Conservation (phyloP, 2,888 invertebrate genomes). For the Torymus aiolomorphi region DNA sequence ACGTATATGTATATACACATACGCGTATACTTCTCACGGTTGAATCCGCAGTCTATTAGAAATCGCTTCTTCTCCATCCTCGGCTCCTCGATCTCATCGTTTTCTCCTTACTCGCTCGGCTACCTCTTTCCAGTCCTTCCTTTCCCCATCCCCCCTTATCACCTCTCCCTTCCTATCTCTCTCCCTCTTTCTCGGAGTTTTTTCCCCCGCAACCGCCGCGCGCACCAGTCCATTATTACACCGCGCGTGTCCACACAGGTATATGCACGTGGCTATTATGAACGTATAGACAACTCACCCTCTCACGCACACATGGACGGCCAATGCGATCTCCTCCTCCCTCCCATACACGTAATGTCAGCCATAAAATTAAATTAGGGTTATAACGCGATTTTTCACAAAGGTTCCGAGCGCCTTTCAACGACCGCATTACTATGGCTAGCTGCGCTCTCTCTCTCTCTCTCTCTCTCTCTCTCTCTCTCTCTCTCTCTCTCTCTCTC, state of each 20-base stretch:
- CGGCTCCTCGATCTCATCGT: constrained; percentile 51
- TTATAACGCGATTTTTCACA: constrained; percentile 76
- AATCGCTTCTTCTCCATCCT: constrained; percentile 42
- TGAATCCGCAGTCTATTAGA: constrained; percentile 44
- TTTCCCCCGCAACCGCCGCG: constrained; percentile 48
- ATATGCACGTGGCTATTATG: constrained; percentile 64
- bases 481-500: constrained; percentile 7
- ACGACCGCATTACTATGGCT: constrained; percentile 62
- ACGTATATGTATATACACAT: too few species aligned
- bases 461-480: background rate
- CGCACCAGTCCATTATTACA: constrained; percentile 65
- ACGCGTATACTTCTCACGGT: background rate
- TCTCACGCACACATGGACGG: background rate
- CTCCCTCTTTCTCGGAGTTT: constrained; percentile 48
- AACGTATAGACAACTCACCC: constrained; percentile 54
- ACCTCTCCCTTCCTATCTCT: constrained; percentile 15
- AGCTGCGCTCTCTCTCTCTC: constrained; percentile 26
- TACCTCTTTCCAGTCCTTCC: constrained; percentile 35
- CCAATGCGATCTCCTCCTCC: constrained; percentile 34
- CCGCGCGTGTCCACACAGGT: constrained; percentile 45
- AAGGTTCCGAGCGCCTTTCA: constrained; percentile 68
- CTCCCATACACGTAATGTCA: constrained; percentile 68
- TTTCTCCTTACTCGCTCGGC: constrained; percentile 53
- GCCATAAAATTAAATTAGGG: constrained; percentile 76
- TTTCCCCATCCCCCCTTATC: constrained; percentile 20